phyloP scores from a whole-genome alignment of 92 coral and sea anemone species.

The Porites rus region DNA sequence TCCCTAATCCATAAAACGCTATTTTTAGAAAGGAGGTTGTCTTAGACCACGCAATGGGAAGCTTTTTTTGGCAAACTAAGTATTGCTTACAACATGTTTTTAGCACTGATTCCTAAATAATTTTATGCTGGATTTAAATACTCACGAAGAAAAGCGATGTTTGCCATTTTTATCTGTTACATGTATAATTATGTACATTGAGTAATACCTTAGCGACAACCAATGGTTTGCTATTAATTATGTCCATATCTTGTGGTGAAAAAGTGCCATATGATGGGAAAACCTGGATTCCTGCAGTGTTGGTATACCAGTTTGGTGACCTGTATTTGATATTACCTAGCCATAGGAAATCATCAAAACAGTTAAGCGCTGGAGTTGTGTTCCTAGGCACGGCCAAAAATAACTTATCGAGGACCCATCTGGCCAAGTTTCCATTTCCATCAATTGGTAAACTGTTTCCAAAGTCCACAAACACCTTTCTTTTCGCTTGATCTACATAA shows the following conservation, averaged over 20 bases:
- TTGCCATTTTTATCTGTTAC: background rate
- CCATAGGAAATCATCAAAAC: slow-evolving; percentile 63
- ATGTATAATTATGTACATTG: background rate
- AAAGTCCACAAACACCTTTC: slow-evolving; percentile 63
- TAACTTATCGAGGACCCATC: slow-evolving; percentile 14
- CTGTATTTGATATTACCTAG: slow-evolving; percentile 54
- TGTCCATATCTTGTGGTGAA: slow-evolving; percentile 36
- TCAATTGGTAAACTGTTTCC: slow-evolving; percentile 71
- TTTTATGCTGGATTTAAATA: too few species aligned
- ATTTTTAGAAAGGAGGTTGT: too few species aligned
- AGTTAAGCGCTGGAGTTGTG: slow-evolving; percentile 19
- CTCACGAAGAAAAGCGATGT: too few species aligned
- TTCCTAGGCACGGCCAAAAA: slow-evolving; percentile 41
- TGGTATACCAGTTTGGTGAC: slow-evolving; percentile 51
- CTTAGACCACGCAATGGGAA: too few species aligned
- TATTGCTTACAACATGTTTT: too few species aligned
- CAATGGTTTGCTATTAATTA: slow-evolving; percentile 33
- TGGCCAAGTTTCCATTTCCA: slow-evolving; percentile 46
- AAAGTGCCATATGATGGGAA: slow-evolving; percentile 48
- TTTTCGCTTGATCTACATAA: slow-evolving; percentile 39
- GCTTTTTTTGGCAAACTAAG: too few species aligned
- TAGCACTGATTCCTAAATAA: too few species aligned
- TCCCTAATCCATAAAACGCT: too few species aligned
- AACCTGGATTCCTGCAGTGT: slow-evolving; percentile 66
- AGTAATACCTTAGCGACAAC: slow-evolving; percentile 70